A percentile compares a stretch with the other conserved stretches of the same genome.
Conservation (phyloP, 2,113 vertebrate genomes). For the Clinocottus analis region DNA sequence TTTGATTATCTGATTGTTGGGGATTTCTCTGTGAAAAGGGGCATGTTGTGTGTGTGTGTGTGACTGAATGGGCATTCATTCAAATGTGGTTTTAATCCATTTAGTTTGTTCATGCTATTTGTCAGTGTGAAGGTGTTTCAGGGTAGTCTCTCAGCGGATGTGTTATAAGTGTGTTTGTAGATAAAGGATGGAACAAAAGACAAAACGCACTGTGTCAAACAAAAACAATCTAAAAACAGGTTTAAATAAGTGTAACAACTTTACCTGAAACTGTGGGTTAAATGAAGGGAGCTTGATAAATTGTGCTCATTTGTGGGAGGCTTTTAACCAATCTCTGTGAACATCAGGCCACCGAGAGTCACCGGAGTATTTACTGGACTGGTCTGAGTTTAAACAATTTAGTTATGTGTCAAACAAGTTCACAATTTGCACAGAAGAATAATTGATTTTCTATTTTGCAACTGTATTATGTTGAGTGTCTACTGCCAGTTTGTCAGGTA, state of each 20-base stretch:
- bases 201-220: too few relatives aligned
- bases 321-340: constrained; percentile 44
- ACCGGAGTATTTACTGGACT: background rate
- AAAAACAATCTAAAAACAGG: background rate
- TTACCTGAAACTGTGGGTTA: constrained; percentile 39
- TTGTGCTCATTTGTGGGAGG: constrained; percentile 27
- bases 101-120: constrained; percentile 34
- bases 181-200: background rate
- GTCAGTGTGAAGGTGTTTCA: background rate
- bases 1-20: constrained; percentile 55
- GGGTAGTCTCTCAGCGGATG: constrained; percentile 6
- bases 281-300: constrained; percentile 51
- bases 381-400: too few relatives aligned
- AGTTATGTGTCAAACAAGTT: too few relatives aligned
- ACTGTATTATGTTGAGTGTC: too few relatives aligned
- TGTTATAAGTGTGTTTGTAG: background rate
- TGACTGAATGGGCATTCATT: constrained; percentile 28
- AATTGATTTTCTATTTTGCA: too few relatives aligned
- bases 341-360: constrained; percentile 16
- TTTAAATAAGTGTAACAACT: constrained; percentile 1
- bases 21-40: constrained; percentile 40
- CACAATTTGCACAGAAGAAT: too few relatives aligned
- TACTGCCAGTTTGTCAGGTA: too few relatives aligned
- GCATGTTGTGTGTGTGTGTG: constrained; percentile 18
- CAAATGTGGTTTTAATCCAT: constrained; percentile 27